Evolutionary conservation across 2,888 invertebrate species (phyloP).

Genomic region (Ashinkailepas kermadecensis): DNA sequence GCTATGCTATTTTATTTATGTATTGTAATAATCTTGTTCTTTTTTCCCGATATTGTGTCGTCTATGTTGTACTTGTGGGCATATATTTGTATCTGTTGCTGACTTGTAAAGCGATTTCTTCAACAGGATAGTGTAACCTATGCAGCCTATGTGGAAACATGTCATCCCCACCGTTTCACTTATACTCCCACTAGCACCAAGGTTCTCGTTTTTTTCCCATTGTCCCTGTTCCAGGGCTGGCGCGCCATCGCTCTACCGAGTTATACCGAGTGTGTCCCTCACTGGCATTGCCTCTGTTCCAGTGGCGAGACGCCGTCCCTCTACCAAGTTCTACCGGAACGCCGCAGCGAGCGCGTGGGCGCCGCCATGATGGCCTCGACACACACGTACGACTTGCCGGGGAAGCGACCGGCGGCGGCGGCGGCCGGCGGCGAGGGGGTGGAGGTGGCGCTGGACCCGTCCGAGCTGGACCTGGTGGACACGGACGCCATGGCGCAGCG

Average conservation of each 20-base stretch:
- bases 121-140: too few relatives aligned
- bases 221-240: background rate
- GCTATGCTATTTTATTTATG: too few relatives aligned
- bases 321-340: slow-evolving; percentile 92
- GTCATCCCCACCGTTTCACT: too few relatives aligned
- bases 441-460: slow-evolving; percentile 93
- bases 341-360: slow-evolving; percentile 78
- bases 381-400: slow-evolving; percentile 90
- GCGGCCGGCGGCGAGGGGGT: slow-evolving; percentile 51
- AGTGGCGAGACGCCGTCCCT: slow-evolving; percentile 80
- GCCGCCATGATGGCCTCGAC: slow-evolving; percentile 95
- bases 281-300: slow-evolving; percentile 34
- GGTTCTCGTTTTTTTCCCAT: background rate
- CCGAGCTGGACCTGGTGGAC: slow-evolving; percentile 85
- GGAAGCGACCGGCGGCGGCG: slow-evolving; percentile 38
- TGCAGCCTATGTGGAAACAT: too few relatives aligned
- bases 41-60: too few relatives aligned
- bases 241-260: too few relatives aligned
- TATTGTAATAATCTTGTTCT: too few relatives aligned
- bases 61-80: too few relatives aligned
- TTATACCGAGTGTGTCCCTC: background rate
- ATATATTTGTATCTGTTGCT: too few relatives aligned
- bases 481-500: slow-evolving; percentile 91
- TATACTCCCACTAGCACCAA: background rate
- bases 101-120: too few relatives aligned